Evolutionary conservation across 2,113 vertebrate genomes (phyloP).

Genomic region (Corapipo altera): DNA sequence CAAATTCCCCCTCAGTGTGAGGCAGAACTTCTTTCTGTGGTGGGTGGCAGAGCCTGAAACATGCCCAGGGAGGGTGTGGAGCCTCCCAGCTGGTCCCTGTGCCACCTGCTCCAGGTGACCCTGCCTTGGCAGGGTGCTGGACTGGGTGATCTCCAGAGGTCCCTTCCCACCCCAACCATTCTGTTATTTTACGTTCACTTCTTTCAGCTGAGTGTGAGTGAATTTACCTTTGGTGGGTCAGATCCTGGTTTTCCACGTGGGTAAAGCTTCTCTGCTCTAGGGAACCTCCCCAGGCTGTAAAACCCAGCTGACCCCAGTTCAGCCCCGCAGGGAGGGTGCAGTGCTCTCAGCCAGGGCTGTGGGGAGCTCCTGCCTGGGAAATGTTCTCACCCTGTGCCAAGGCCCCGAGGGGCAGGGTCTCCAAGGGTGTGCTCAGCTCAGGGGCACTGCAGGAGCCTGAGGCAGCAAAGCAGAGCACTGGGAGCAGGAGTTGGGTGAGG

Average conservation of each 20-base stretch:
- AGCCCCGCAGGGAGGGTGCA: accelerated
- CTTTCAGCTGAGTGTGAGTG: not conserved
- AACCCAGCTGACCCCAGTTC: accelerated
- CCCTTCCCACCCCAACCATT: not conserved
- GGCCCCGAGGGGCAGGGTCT: not conserved
- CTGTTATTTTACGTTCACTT: not conserved
- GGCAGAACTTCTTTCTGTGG: no score
- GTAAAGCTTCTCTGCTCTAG: not conserved
- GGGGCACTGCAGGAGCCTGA: accelerated
- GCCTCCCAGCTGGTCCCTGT: not conserved
- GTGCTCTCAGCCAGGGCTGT: accelerated
- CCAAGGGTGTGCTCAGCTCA: accelerated
- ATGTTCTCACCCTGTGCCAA: accelerated
- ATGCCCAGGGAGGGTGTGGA: not conserved
- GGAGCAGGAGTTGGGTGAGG: not conserved
- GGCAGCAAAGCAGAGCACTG: not conserved
- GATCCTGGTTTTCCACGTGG: not conserved
- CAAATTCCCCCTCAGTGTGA: not conserved
- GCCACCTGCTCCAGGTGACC: accelerated
- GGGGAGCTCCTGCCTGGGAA: not conserved
- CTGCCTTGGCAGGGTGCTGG: not conserved
- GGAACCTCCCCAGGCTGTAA: accelerated
- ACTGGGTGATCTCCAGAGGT: not conserved
- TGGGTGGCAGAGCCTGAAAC: no score
- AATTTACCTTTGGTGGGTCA: not conserved